Evolutionary conservation across 2,113 vertebrate genomes (phyloP).

Genomic region (Phalacrocorax carbo): DNA sequence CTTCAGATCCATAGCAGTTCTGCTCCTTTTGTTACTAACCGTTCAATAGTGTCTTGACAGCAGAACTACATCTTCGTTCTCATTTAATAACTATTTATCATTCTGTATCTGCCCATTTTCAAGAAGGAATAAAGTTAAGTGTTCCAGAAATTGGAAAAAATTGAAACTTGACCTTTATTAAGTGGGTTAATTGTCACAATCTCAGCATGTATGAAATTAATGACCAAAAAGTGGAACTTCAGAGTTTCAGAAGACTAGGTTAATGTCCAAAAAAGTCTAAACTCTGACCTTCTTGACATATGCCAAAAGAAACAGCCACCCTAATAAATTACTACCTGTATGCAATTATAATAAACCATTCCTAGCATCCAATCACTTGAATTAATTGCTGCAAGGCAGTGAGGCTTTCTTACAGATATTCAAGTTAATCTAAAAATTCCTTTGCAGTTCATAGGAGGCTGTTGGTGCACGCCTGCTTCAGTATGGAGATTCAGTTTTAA

Average conservation of each 20-base stretch:
- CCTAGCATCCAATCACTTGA: slow-evolving; percentile 69
- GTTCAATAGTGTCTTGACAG: slow-evolving; percentile 68
- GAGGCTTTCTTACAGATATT: slow-evolving; percentile 38
- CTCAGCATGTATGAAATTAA: slow-evolving; percentile 82
- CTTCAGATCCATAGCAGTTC: slow-evolving; percentile 32
- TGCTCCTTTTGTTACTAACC: slow-evolving; percentile 36
- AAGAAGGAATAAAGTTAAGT: slow-evolving; percentile 79
- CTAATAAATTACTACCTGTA: slow-evolving; percentile 76
- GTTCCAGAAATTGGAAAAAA: slow-evolving; percentile 82
- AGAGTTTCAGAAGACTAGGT: slow-evolving; percentile 77
- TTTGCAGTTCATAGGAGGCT: not conserved
- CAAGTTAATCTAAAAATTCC: slow-evolving; percentile 25
- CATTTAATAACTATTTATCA: slow-evolving; percentile 81
- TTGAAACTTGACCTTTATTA: slow-evolving; percentile 87
- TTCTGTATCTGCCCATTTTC: slow-evolving; percentile 76
- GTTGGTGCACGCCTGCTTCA: not conserved
- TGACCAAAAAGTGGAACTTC: slow-evolving; percentile 82
- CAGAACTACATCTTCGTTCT: slow-evolving; percentile 57
- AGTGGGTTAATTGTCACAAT: slow-evolving; percentile 86
- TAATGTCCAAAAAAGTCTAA: slow-evolving; percentile 79
- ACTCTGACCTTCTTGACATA: slow-evolving; percentile 81
- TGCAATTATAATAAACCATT: slow-evolving; percentile 76
- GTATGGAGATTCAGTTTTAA: not conserved
- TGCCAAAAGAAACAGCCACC: slow-evolving; percentile 56
- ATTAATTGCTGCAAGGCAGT: slow-evolving; percentile 75